Base-by-base conservation (phyloP, 2,888 invertebrate species). In the Prosopocoilus inquinatus region DNA sequence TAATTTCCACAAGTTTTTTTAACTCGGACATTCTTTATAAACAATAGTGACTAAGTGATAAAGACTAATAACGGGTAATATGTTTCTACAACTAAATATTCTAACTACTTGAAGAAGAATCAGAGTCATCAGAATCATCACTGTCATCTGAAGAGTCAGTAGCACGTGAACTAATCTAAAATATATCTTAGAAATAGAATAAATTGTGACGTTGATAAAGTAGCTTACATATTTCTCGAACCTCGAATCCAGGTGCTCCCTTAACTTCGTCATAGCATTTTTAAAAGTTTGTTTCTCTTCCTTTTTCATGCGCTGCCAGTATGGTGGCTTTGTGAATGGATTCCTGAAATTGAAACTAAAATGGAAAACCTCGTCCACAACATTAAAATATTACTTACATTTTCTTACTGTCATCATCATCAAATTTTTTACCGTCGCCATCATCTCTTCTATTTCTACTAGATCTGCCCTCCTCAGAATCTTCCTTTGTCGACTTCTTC, bases 231-330 rank as follows among this genome's bases (percentile, higher is more conserved):
- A 44, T 52, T 56, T 48, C 39, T 56, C 56, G 33, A 56, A 56
- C 11, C 52, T 33, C 1, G 51, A 56, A 36, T 52, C 51, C 20
- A 56, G 39, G 15, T 56, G 52, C 11, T 56, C 52, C 32, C 48
- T 56, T 33, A 56, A 41, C 38, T 56, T 56, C 44, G 52, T 11
- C 56, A 56, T 56, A 5, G 56, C 56, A 35, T 47, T 56, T 33
- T 43, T 47, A 32, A 56, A 56, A 9, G 52, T 56, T 20, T 48
- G 39, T 15, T 56, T 56, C 13, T 56, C 56, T 34, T 56, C 56
- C 20, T 56, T 56, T 15, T 56, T 56, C 56, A 56, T 56, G 1
- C 56, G 43, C 13, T 38, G 47, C 56, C 56, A 56, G 49, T 56
- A 56, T 11, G 35, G 47, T 9, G 56, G 56, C 33, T 52, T 56